Percentiles rank a stretch among this genome's conserved stretches.
Evolutionary conservation across 2,797 vertebrate genomes (phyloP).

Genomic region (Pteropus rufus): DNA sequence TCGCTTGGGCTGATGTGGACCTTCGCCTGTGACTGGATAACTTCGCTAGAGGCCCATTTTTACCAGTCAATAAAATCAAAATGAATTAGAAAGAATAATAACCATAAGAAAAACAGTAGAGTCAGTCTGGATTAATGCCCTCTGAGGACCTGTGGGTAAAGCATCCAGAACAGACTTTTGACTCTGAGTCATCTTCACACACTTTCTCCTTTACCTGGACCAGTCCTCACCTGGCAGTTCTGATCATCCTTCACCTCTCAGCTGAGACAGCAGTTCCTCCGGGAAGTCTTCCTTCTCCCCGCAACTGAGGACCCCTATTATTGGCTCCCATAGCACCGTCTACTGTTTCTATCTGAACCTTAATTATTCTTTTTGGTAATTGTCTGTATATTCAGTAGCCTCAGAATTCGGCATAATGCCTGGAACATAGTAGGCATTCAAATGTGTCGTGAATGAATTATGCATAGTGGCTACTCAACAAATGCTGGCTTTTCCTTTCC

Average conservation of each 20-base stretch:
- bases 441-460: background rate
- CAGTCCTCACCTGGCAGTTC: background rate
- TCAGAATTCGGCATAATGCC: background rate
- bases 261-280: background rate
- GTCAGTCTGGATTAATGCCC: background rate
- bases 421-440: background rate
- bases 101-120: background rate
- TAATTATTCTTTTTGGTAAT: background rate
- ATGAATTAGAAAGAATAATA: conserved; percentile 43
- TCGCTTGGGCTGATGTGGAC: background rate
- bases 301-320: too few species aligned
- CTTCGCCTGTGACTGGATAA: background rate
- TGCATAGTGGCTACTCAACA: background rate
- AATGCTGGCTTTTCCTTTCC: background rate
- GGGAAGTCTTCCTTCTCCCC: background rate
- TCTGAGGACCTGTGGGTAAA: background rate
- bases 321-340: background rate
- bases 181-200: background rate
- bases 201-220: background rate
- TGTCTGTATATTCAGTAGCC: background rate
- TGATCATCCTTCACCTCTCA: background rate
- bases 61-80: background rate
- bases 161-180: background rate
- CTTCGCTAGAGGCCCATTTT: background rate
- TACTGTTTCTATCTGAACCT: background rate